Evolutionary conservation across 2,797 vertebrate species (phyloP).

Genomic region (Epinephelus malabaricus): DNA sequence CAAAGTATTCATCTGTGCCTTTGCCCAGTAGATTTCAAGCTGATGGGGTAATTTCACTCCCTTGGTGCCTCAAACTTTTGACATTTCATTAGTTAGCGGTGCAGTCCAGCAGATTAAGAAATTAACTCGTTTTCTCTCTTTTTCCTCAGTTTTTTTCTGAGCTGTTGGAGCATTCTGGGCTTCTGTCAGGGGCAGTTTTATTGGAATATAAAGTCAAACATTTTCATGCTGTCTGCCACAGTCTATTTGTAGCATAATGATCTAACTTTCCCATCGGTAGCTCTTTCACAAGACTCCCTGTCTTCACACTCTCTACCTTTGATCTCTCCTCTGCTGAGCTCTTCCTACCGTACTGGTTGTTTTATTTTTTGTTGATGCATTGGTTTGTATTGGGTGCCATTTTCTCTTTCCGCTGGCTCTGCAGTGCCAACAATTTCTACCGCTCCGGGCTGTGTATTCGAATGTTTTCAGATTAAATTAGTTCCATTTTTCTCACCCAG

Average conservation of each 20-base stretch:
- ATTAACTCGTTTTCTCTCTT: neutral
- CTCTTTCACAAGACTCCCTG: slow-evolving; percentile 16
- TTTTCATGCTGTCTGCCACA: slow-evolving; percentile 11
- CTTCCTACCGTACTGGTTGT: slow-evolving; percentile 28
- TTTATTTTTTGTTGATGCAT: slow-evolving; percentile 38
- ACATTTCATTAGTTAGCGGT: slow-evolving; percentile 46
- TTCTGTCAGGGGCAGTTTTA: slow-evolving; percentile 2
- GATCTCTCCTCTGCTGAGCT: slow-evolving; percentile 28
- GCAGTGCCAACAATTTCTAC: slow-evolving; percentile 53
- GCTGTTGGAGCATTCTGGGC: neutral
- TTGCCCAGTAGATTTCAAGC: slow-evolving; percentile 23
- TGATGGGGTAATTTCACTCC: slow-evolving; percentile 36
- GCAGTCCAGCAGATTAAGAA: slow-evolving; percentile 39
- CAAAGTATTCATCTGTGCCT: slow-evolving; percentile 44
- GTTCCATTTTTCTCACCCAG: slow-evolving; percentile 63
- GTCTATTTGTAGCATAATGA: slow-evolving; percentile 35
- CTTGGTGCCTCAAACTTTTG: slow-evolving; percentile 18
- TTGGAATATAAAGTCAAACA: slow-evolving; percentile 21
- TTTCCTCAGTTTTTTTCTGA: slow-evolving; percentile 1
- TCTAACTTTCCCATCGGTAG: slow-evolving; percentile 22
- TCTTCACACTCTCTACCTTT: slow-evolving; percentile 38
- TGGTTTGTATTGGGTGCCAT: slow-evolving; percentile 50
- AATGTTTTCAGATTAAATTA: slow-evolving; percentile 68
- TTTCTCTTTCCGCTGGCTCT: slow-evolving; percentile 49
- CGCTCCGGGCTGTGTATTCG: slow-evolving; percentile 50